Base-by-base conservation (phyloP, 2,113 vertebrate genomes). In the Xyrauchen texanus region DNA sequence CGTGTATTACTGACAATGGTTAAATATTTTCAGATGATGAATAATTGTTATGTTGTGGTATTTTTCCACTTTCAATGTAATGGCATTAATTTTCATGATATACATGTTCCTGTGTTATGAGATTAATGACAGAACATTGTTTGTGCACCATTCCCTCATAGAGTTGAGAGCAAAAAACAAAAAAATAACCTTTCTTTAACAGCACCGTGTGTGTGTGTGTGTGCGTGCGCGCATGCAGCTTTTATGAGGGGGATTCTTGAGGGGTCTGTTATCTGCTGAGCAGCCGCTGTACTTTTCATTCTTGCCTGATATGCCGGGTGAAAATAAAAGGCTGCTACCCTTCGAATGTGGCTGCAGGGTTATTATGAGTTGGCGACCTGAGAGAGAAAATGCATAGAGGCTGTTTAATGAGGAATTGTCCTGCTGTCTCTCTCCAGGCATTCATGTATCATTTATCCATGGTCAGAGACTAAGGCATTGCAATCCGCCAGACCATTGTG, bases 391-490 rank as follows among this genome's bases (percentile, higher is more conserved):
- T 73, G 80, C 61, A 81, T 86, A 82, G 84, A 87, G 83, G 86
- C 86, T 82, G 86, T 81, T 92, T 90, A 88, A 88, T 81, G 82
- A 86, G 78, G 76, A 82, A 86, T 88, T 89, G 89, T 88, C 85
- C 84, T 77, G 78, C 88, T 76, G 83, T 81, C 71, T 85, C 88
- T 90, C 89, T 90, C 86, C 79, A 87, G 86, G 89, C 90, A 91
- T 91, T 92, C 87, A 91, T 87, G 83, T 83, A 86, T 90, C 87
- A 90, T 88, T 90, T 87, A 87, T 84, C 85, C 82, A 77, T 81
- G 87, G 88, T 89, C 86, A 85, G 85, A 87, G 88, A 90, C 88
- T 73, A 77, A 89, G 84, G 88, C 87, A 84, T 80, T 82, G 42
- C 57, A 60, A 84, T 89, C 79, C 11, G 57, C 82, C 69, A 4